Percentiles rank a stretch among this genome's conserved stretches.
Conservation (phyloP, 2,888 invertebrate species). For the Norana najaformis region DNA sequence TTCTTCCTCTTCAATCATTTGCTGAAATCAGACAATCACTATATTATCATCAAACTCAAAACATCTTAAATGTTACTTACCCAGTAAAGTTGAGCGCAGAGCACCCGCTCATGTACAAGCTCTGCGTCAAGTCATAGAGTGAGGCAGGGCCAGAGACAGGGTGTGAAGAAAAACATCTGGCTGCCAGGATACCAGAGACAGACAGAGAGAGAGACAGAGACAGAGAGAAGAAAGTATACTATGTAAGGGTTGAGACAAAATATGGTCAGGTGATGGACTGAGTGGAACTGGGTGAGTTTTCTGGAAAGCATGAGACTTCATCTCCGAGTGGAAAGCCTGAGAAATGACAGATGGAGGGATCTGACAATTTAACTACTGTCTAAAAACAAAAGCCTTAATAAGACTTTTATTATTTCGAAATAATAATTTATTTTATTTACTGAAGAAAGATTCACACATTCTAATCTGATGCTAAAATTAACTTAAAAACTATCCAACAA, state of each 20-base stretch:
- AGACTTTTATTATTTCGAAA: too few species aligned
- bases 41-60: not conserved
- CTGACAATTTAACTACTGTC: too few species aligned
- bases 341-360: too few species aligned
- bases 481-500: too few species aligned
- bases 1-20: conserved; percentile 23
- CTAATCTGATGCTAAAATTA: too few species aligned
- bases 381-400: too few species aligned
- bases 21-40: not conserved
- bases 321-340: too few species aligned
- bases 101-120: not conserved
- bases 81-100: too few species aligned
- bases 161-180: not conserved
- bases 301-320: too few species aligned
- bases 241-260: not conserved
- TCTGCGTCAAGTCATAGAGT: not conserved
- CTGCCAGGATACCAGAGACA: not conserved
- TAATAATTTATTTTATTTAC: too few species aligned
- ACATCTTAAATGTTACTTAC: not conserved
- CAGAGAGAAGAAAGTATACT: too few species aligned
- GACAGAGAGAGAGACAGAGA: not conserved
- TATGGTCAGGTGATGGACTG: not conserved
- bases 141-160: not conserved
- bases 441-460: too few species aligned
- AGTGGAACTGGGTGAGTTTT: not conserved